These are phyloP conservation scores for Isichthys henryi DNA, from an alignment of 2,113 vertebrate species.

Conservation along the genomic window DNA sequence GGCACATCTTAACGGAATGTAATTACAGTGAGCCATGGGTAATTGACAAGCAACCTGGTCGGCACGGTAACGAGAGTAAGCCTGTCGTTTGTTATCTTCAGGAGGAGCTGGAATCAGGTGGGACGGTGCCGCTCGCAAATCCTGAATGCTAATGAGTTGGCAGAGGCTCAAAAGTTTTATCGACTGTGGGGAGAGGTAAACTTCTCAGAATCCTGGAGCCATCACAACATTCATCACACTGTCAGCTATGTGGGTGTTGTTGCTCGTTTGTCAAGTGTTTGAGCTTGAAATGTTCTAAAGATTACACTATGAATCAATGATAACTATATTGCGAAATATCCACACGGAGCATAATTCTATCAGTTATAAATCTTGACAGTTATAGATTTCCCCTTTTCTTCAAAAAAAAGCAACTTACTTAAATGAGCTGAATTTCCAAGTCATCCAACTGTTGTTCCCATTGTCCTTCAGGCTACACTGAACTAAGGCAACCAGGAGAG, in stretches of 20 bases:
- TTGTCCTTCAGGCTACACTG: neutral
- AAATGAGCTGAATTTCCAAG: conserved; percentile 2
- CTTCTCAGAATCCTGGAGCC: neutral
- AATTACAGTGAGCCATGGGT: neutral
- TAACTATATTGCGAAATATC: neutral
- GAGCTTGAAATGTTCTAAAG: neutral
- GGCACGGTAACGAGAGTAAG: neutral
- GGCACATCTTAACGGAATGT: neutral
- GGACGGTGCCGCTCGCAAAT: neutral
- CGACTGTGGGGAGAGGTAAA: neutral
- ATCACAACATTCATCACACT: neutral
- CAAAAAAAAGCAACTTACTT: neutral
- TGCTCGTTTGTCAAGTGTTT: neutral
- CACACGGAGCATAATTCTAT: neutral
- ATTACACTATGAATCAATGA: neutral
- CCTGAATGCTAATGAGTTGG: neutral
- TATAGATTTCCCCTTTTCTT: neutral
- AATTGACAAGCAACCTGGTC: neutral
- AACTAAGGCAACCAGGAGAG: neutral
- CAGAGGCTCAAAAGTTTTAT: neutral
- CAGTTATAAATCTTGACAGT: conserved; percentile 13
- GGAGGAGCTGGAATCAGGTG: neutral
- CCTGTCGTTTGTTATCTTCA: neutral
- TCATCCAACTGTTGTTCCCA: neutral
- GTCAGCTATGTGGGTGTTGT: neutral